Percentiles rank a stretch among this genome's conserved stretches.
These are phyloP conservation scores for Halocaridina rubra DNA, from an alignment of 2,888 invertebrate genomes.

Conservation along the genomic window DNA sequence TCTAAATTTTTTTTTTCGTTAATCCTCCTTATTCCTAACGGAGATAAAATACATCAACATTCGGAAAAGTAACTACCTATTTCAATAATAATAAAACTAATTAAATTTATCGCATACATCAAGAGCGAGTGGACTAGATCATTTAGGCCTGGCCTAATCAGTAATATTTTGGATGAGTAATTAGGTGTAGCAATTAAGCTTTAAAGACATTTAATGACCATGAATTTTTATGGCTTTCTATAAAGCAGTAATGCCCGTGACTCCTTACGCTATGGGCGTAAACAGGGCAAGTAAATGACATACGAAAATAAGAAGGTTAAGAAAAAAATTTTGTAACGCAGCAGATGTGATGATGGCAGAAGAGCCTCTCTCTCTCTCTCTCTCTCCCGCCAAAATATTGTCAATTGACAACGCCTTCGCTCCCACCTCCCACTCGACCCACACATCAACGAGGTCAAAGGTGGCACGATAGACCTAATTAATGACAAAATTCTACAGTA, in stretches of 20 bases:
- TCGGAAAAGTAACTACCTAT: too few relatives aligned
- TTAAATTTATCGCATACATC: too few relatives aligned
- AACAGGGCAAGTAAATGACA: background rate
- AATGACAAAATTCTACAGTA: background rate
- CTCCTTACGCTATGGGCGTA: background rate
- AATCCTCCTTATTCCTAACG: too few relatives aligned
- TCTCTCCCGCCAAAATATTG: slow-evolving; percentile 53
- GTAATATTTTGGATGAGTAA: too few relatives aligned
- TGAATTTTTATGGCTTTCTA: background rate
- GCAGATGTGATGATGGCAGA: slow-evolving; percentile 5
- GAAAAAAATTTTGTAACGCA: slow-evolving; percentile 22
- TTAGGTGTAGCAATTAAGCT: too few relatives aligned
- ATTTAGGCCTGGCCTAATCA: too few relatives aligned
- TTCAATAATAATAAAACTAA: too few relatives aligned
- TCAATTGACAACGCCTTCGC: slow-evolving; percentile 26
- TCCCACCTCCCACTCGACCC: background rate
- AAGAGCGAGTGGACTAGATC: too few relatives aligned
- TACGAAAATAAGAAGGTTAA: background rate
- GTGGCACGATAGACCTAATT: background rate
- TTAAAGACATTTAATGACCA: too few relatives aligned
- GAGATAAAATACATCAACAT: too few relatives aligned
- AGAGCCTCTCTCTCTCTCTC: slow-evolving; percentile 14
- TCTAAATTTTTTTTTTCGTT: too few relatives aligned
- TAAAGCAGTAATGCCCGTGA: background rate
- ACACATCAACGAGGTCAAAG: background rate